These are phyloP conservation scores for Tolypeutes matacus DNA, from an alignment of 2,797 vertebrate genomes.

Conservation along the genomic window DNA sequence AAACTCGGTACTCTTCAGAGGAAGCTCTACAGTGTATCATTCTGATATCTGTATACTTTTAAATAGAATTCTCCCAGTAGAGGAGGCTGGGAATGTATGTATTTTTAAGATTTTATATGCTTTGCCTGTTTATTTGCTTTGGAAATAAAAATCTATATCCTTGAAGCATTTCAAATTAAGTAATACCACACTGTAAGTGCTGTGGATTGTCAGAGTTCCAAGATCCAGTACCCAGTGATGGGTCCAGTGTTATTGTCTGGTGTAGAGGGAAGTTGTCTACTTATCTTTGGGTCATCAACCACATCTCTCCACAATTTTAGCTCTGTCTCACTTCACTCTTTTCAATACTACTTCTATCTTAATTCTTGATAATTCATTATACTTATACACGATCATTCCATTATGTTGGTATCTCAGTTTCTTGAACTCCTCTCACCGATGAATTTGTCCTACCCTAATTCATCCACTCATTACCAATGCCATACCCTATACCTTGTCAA, in stretches of 20 bases:
- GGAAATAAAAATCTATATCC: neutral
- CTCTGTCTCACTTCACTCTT: neutral
- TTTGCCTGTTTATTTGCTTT: conserved; percentile 53
- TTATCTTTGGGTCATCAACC: neutral
- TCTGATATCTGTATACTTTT: neutral
- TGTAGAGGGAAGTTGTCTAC: neutral
- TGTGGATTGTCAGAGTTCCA: neutral
- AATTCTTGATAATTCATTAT: conserved; percentile 16
- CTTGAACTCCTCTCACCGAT: neutral
- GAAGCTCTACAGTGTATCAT: neutral
- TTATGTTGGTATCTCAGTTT: neutral
- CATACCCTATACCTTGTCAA: neutral
- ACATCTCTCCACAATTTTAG: neutral
- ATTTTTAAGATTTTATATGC: conserved; percentile 45
- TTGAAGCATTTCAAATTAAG: conserved; percentile 53
- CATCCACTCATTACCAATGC: neutral
- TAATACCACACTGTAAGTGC: neutral
- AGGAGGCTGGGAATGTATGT: neutral
- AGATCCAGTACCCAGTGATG: neutral
- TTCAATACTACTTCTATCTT: neutral
- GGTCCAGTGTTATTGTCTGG: neutral
- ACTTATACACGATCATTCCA: neutral
- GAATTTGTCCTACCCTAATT: neutral
- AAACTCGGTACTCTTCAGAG: neutral
- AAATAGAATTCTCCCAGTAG: neutral